Conservation (phyloP, 2,888 invertebrate genomes). For the Ennomos quercinarius region DNA sequence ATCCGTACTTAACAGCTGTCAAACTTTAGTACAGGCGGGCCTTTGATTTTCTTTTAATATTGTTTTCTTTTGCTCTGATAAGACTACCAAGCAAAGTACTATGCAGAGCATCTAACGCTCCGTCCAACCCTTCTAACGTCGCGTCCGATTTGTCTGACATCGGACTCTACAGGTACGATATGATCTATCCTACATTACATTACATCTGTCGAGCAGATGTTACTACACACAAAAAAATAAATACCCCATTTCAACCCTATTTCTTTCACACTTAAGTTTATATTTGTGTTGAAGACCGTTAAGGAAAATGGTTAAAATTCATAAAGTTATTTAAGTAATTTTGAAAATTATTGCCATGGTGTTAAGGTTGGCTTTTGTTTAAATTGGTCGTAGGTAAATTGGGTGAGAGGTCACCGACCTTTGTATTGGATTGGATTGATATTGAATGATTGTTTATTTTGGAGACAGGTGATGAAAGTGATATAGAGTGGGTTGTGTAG, state of each 20-base stretch:
- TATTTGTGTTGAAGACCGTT: not conserved
- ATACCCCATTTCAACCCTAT: slow-evolving; percentile 19
- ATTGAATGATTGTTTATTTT: slow-evolving; percentile 42
- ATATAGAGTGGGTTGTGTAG: slow-evolving; percentile 6
- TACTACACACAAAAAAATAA: slow-evolving; percentile 35
- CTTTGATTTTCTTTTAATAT: not conserved
- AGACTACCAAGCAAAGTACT: slow-evolving; percentile 3
- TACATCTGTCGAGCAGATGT: slow-evolving; percentile 79
- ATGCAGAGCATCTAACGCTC: slow-evolving; percentile 17
- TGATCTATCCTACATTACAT: slow-evolving; percentile 59
- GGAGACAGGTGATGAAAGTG: slow-evolving; percentile 54
- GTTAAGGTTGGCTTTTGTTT: slow-evolving; percentile 20
- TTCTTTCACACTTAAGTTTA: slow-evolving; percentile 3
- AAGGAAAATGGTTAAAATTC: not conserved
- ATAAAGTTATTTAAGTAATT: not conserved
- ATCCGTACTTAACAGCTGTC: too few species aligned
- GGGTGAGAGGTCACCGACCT: slow-evolving; percentile 45
- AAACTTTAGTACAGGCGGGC: too few species aligned
- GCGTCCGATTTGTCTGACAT: slow-evolving; percentile 63
- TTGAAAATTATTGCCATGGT: not conserved
- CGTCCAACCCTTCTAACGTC: slow-evolving; percentile 61
- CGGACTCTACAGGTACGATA: slow-evolving; percentile 77
- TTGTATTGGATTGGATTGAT: slow-evolving; percentile 37
- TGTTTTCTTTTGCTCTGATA: not conserved
- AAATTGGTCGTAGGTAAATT: slow-evolving; percentile 20